Evolutionary conservation across 2,797 vertebrate genomes (phyloP), one percentile per base, ranked within the genome.

Genomic region (Epinephelus coioides): DNA sequence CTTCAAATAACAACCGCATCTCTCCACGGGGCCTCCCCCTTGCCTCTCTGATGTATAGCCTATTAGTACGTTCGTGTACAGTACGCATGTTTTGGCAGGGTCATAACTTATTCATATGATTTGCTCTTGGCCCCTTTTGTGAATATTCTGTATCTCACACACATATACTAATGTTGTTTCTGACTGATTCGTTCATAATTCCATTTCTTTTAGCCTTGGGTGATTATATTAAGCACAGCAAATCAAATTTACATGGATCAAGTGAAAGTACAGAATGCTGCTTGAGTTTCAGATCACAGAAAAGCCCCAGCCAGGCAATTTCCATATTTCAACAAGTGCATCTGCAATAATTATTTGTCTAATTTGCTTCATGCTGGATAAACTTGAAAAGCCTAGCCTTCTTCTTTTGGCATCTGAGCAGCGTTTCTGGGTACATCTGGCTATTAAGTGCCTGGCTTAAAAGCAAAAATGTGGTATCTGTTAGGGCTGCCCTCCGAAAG

Each of bases 81-180:
- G 59, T 59, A 50, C 4, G 8, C 25, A 1, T 34, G 76, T 75
- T 78, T 76, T 78, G 49, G 64, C 21, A 44, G 54, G 21, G 78
- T 83, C 53, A 84, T 90, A 69, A 89, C 18, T 86, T 73, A 88
- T 90, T 90, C 73, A 88, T 71, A n/a, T 30, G 51, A 84, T 79
- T 86, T 83, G 30, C 64, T 81, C 43, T 68, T 19, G 68, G 54
- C n/a, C 49, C 21, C 21, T 71, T 83, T 73, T 34, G 25, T 63
- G 53, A 82, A 78, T 72, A 78, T 61, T 66, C 18, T 15, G 14
- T 47, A 56, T 85, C 64, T 69, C 73, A 40, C 75, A 78, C 34
- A 79, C 72, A 65, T 79, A 54, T 21, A 56, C 23, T 64, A 46
- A 82, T 82, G 61, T 74, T 54, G 47, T 68, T 76, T 81, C 61